Percentiles rank a stretch among this genome's conserved stretches.
Evolutionary conservation across 1,140 invertebrate genomes (phyloP).

Genomic region (Hylyphantes graminicola): DNA sequence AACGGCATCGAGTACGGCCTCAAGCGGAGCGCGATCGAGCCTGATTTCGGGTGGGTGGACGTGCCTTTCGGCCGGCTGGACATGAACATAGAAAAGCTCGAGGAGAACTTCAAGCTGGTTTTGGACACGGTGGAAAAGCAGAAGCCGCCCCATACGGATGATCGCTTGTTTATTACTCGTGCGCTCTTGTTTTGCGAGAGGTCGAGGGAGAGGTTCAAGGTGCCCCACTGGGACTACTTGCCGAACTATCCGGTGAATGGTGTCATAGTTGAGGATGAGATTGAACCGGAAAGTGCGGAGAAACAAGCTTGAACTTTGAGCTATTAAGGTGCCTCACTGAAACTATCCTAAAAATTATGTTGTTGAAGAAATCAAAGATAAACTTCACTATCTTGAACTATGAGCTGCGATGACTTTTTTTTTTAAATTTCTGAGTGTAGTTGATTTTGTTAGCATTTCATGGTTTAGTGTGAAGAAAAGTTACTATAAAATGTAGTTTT

Average conservation of each 20-base stretch:
- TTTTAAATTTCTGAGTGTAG: too few species aligned
- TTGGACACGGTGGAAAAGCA: constrained; percentile 54
- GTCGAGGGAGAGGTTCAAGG: constrained; percentile 45
- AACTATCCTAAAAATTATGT: too few species aligned
- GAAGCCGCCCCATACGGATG: constrained; percentile 8
- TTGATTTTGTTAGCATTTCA: too few species aligned
- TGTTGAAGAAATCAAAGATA: too few species aligned
- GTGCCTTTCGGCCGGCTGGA: constrained; percentile 78
- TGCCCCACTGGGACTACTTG: constrained; percentile 51
- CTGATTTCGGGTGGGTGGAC: constrained; percentile 77
- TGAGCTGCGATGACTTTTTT: too few species aligned
- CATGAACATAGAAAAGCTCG: constrained; percentile 78
- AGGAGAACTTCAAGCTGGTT: constrained; percentile 75
- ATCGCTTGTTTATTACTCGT: constrained; percentile 28
- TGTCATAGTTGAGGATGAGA: constrained; percentile 18
- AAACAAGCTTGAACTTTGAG: too few species aligned
- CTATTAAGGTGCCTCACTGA: too few species aligned
- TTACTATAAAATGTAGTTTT: too few species aligned
- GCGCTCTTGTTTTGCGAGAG: constrained; percentile 38
- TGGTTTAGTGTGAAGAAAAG: too few species aligned
- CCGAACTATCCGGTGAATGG: constrained; percentile 54
- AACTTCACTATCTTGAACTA: too few species aligned
- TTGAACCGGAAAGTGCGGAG: too few species aligned
- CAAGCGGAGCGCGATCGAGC: constrained; percentile 74
- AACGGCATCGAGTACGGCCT: constrained; percentile 77